Base-by-base conservation (phyloP, 2,888 invertebrate species). In the Mythimna ferrago region DNA sequence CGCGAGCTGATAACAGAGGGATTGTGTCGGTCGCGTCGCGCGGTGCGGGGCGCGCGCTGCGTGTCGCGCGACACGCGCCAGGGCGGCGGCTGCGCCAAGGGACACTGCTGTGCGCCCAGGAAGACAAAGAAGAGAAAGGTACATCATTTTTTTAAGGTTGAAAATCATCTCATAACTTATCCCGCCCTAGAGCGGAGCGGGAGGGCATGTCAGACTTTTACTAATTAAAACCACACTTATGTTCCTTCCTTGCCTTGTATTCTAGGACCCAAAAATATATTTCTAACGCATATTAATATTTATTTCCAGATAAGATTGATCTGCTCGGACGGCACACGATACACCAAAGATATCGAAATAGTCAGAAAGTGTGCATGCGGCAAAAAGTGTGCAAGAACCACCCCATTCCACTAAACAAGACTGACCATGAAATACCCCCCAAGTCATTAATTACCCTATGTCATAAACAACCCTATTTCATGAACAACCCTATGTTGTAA, bases 291-390 rank as follows among this genome's bases (percentile, higher is more conserved):
- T 35, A 21, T 2, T 6, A 4, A 38, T n/a, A n/a, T 10, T 70
- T 76, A 38, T 60, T 81, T 74, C 0, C 95, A 98, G 98, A 98
- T 98, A 83, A 98, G 99, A 87, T 97, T 99, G 88, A 97, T 99
- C 88, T 99, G 99, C 96, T 97, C 98, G 83, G 98, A 99, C 93
- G 99, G 99, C 83, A 98, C 98, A 73, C 98, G 98, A 80, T 99
- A 99, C 97, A 98, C 99, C 94, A 99, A 99, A 97, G 99, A 99
- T 92, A 98, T 99, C 91, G 99, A 99, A 92, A 98, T 99, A 93
- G 99, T 99, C 92, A 98, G 99, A 93, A 99, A 99, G 94, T 99
- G 99, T 96, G 98, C 99, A 86, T 99, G 99, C 97, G 98, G 98
- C 88, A 98, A 98, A 96, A 98, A 98, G 96, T 99, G 99, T 80